A percentile compares a stretch with the other conserved stretches of the same genome.
These are phyloP conservation scores for Tragulus kanchil DNA, from an alignment of 2,113 vertebrate species.

Conservation along the genomic window DNA sequence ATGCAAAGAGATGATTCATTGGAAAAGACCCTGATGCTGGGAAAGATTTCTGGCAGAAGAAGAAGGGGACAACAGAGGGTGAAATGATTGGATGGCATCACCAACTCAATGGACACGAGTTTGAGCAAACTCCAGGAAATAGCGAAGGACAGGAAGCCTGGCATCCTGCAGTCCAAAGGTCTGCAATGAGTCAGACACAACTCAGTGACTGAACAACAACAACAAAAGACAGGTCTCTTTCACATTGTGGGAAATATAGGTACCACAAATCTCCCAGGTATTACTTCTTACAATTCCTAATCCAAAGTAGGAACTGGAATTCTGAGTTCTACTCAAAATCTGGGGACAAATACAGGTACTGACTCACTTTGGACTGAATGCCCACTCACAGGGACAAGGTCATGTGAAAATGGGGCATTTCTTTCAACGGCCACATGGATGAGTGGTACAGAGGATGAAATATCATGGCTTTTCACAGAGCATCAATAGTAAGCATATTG, in stretches of 20 bases:
- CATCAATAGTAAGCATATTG: background rate
- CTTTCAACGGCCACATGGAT: background rate
- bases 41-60: background rate
- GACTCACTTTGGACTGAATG: background rate
- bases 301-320: background rate
- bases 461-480: background rate
- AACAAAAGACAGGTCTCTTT: background rate
- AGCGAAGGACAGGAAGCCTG: background rate
- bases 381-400: background rate
- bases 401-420: background rate
- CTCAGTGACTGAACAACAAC: background rate
- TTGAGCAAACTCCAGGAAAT: background rate
- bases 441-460: background rate
- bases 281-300: constrained; percentile 21
- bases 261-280: background rate
- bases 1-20: background rate
- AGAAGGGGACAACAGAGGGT: background rate
- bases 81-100: background rate
- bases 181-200: background rate
- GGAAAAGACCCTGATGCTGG: background rate
- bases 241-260: background rate
- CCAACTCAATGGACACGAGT: background rate
- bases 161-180: background rate
- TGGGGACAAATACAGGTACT: background rate
- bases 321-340: background rate